Percentiles rank a stretch among this genome's conserved stretches.
Evolutionary conservation across 2,113 vertebrate species (phyloP).

Genomic region (Cricetomys ansorgei): DNA sequence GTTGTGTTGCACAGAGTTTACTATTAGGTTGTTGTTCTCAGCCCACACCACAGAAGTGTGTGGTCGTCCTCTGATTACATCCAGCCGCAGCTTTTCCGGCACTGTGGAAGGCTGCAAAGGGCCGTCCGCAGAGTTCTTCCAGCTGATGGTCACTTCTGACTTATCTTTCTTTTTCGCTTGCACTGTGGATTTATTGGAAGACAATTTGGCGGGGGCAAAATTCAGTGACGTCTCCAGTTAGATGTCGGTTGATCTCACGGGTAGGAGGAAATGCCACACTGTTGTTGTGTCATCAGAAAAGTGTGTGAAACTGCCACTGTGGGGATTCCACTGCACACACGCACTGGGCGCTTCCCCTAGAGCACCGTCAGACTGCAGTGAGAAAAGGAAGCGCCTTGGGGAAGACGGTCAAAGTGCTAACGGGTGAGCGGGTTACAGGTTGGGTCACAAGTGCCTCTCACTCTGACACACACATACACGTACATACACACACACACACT

Average conservation of each 20-base stretch:
- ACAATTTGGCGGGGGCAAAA: neutral
- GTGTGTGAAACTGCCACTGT: neutral
- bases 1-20: neutral
- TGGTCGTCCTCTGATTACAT: neutral
- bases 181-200: neutral
- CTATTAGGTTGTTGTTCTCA: conserved; percentile 3
- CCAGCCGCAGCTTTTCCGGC: neutral
- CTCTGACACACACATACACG: too few species aligned
- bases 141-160: neutral
- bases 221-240: neutral
- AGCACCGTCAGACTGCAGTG: accelerated
- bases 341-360: accelerated
- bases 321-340: accelerated
- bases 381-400: neutral
- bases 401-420: neutral
- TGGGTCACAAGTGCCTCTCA: too few species aligned
- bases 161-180: neutral
- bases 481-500: too few species aligned
- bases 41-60: neutral
- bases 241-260: neutral
- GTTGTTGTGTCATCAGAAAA: neutral
- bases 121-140: neutral
- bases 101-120: neutral
- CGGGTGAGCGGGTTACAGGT: neutral
- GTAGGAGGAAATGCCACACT: neutral